Conservation (phyloP, 2,113 vertebrate species). For the Meles meles region DNA sequence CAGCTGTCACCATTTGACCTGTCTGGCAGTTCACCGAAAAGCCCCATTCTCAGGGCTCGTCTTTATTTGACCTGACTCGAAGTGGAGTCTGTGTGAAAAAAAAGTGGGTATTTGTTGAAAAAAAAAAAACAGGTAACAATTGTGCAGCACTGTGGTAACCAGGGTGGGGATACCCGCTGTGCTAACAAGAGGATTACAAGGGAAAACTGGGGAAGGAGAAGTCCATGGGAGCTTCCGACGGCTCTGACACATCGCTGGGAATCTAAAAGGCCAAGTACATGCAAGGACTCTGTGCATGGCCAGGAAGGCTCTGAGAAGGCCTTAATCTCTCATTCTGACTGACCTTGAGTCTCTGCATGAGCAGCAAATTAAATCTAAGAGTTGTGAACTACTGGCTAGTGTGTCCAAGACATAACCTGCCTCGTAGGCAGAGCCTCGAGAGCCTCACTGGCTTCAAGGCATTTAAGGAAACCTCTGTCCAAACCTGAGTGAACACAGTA, state of each 20-base stretch:
- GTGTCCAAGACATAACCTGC: not conserved
- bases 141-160: not conserved
- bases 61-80: not conserved
- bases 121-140: not conserved
- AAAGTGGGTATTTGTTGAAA: not conserved
- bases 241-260: not conserved
- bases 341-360: not conserved
- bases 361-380: not conserved
- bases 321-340: not conserved
- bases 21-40: not conserved
- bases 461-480: not conserved
- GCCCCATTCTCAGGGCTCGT: not conserved
- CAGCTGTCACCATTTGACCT: not conserved
- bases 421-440: not conserved
- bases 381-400: not conserved
- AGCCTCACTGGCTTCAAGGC: not conserved
- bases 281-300: not conserved
- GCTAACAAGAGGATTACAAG: not conserved
- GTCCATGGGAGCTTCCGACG: not conserved
- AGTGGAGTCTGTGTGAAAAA: not conserved
- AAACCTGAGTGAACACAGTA: not conserved
- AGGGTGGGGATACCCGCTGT: not conserved
- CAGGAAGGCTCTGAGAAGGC: not conserved
- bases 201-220: not conserved
- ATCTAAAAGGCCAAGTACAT: not conserved